Conservation (phyloP, 2,888 invertebrate genomes). For the Ennomos fuscantarius region DNA sequence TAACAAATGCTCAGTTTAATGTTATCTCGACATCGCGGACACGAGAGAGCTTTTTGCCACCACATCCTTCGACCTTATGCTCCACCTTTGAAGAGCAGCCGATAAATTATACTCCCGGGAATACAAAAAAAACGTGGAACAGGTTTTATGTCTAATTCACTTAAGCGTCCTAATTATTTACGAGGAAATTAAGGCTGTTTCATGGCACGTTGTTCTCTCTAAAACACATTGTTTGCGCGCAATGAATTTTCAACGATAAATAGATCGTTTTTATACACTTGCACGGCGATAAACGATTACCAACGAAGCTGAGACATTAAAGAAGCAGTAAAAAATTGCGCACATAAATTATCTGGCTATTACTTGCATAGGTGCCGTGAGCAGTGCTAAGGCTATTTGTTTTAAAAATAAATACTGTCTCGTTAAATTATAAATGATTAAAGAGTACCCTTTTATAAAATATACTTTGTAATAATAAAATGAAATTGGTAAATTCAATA, state of each 20-base stretch:
- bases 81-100: conserved; percentile 50
- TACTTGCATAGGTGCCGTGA: conserved; percentile 39
- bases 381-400: conserved; percentile 18
- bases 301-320: conserved; percentile 48
- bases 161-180: conserved; percentile 40
- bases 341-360: conserved; percentile 54
- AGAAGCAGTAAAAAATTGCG: conserved; percentile 52
- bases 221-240: conserved; percentile 43
- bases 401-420: conserved; percentile 17
- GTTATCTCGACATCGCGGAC: conserved; percentile 83
- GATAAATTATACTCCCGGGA: conserved; percentile 48
- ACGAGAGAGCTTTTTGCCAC: conserved; percentile 84
- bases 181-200: conserved; percentile 30
- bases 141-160: conserved; percentile 36
- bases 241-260: conserved; percentile 53
- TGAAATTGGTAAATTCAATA: too few species aligned
- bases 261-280: conserved; percentile 59
- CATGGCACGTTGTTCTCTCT: conserved; percentile 31
- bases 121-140: conserved; percentile 32
- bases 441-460: too few species aligned
- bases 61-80: conserved; percentile 73
- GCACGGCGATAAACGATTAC: conserved; percentile 57
- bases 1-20: conserved; percentile 85
- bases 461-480: too few species aligned
- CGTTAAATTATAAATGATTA: conserved; percentile 3